Conservation (phyloP, 2,888 invertebrate species). For the Mimachlamys varia region DNA sequence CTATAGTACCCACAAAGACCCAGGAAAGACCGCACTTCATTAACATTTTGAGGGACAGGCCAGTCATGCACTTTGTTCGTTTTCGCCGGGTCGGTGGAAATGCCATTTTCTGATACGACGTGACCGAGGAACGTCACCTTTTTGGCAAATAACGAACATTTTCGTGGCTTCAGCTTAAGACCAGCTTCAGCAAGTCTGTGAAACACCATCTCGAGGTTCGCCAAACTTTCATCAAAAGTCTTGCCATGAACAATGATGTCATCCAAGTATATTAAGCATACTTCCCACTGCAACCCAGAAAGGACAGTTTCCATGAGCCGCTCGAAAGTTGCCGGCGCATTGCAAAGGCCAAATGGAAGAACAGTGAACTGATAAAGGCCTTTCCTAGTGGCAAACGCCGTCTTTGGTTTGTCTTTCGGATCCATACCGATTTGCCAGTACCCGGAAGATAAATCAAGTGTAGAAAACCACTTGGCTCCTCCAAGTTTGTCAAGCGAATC, state of each 20-base stretch:
- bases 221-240: conserved; percentile 31
- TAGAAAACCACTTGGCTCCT: no score
- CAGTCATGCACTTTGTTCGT: conserved; percentile 35
- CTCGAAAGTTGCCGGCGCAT: conserved; percentile 3
- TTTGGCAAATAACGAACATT: conserved; percentile 36
- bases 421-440: conserved; percentile 37
- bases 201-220: conserved; percentile 37
- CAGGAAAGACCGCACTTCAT: conserved; percentile 31
- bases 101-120: conserved; percentile 36
- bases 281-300: conserved; percentile 37
- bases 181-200: neutral
- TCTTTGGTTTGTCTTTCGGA: neutral
- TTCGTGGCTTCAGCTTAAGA: conserved; percentile 41
- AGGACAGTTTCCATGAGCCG: no score
- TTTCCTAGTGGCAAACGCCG: conserved; percentile 29
- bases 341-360: conserved; percentile 43
- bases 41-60: conserved; percentile 35
- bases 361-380: conserved; percentile 13
- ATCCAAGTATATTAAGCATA: conserved; percentile 39
- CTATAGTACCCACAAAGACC: conserved; percentile 37
- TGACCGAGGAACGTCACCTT: neutral
- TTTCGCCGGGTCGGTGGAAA: no score
- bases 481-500: no score
- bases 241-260: conserved; percentile 37
- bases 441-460: no score